These are phyloP conservation scores for Osmerus eperlanus DNA, from an alignment of 2,113 vertebrate genomes.

Conservation along the genomic window DNA sequence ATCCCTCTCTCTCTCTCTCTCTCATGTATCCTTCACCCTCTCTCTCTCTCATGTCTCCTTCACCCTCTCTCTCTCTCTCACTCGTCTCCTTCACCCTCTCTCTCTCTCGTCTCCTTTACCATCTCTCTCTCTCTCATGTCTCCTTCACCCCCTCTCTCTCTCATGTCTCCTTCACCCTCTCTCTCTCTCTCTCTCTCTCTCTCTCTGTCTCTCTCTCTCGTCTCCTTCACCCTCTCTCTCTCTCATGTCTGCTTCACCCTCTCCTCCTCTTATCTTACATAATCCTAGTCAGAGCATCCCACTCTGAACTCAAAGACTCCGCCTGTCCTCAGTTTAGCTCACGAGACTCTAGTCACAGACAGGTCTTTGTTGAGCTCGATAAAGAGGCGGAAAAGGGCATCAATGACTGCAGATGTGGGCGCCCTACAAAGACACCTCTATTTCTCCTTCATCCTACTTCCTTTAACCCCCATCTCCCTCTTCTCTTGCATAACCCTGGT, in stretches of 20 bases:
- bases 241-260: constrained; percentile 33
- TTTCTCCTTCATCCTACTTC: constrained; percentile 43
- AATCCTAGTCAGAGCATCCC: constrained; percentile 51
- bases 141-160: neutral
- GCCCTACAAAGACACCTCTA: constrained; percentile 60
- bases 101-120: neutral
- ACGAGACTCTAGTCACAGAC: constrained; percentile 49
- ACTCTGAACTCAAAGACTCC: constrained; percentile 58
- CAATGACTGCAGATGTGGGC: constrained; percentile 66
- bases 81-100: neutral
- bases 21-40: neutral
- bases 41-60: neutral
- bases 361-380: constrained; percentile 56
- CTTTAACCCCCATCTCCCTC: constrained; percentile 10
- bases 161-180: neutral
- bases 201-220: neutral
- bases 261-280: constrained; percentile 55
- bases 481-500: neutral
- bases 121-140: neutral
- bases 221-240: neutral
- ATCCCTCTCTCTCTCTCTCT: neutral
- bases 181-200: neutral
- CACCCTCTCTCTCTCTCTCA: neutral
- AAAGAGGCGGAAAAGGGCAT: constrained; percentile 64
- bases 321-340: constrained; percentile 51